Conservation (phyloP, 2,888 invertebrate genomes). For the Scaptomyza flava region DNA sequence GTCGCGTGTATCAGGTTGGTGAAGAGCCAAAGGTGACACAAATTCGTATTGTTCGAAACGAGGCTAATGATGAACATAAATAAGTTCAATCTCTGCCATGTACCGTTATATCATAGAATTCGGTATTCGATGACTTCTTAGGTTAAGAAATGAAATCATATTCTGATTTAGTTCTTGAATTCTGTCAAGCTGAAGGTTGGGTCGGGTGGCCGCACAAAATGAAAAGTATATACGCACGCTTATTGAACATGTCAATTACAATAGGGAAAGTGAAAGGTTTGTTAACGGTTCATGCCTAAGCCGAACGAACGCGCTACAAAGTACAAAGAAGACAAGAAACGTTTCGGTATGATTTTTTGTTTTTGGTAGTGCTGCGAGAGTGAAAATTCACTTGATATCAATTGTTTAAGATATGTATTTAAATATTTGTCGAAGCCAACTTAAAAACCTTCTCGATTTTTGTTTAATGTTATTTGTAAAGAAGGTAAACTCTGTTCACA, state of each 20-base stretch:
- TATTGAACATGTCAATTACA: conserved; percentile 23
- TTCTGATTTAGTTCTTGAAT: conserved; percentile 30
- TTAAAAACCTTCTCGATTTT: neutral
- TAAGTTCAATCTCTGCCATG: conserved; percentile 26
- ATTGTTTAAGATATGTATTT: neutral
- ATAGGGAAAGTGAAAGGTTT: conserved; percentile 66
- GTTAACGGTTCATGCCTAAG: conserved; percentile 45
- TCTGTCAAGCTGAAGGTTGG: neutral
- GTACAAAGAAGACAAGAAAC: neutral
- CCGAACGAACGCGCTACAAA: conserved; percentile 13
- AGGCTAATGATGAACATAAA: conserved; percentile 35
- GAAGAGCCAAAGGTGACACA: conserved; percentile 10
- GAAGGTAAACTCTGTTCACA: too few relatives aligned
- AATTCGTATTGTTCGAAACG: conserved; percentile 26
- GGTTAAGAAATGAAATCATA: neutral
- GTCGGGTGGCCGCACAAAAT: too few relatives aligned
- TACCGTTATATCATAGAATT: conserved; percentile 52
- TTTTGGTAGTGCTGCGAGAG: conserved; percentile 16
- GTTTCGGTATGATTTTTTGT: neutral
- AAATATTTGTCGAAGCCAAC: neutral
- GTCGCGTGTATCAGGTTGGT: conserved; percentile 16
- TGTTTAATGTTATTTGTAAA: too few relatives aligned
- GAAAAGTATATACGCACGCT: neutral
- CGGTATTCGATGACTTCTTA: neutral
- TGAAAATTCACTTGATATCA: conserved; percentile 21